Conservation (phyloP, 1,140 invertebrate genomes). For the Venturia canescens region DNA sequence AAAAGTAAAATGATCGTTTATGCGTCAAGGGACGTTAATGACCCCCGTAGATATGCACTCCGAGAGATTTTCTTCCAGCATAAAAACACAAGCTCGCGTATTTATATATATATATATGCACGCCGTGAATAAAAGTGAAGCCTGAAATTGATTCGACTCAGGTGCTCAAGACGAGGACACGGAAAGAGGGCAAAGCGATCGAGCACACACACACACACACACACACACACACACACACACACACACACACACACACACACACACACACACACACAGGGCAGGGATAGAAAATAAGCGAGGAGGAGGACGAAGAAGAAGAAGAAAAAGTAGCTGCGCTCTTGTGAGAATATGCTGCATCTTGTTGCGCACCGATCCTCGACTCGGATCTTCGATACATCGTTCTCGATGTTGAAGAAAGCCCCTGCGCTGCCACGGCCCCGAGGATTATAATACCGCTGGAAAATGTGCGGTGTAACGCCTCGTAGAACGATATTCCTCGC, state of each 20-base stretch:
- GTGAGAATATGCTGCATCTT: conserved; percentile 14
- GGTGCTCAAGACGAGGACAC: conserved; percentile 12
- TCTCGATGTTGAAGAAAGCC: background rate
- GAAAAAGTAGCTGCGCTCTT: background rate
- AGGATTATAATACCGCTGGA: conserved; percentile 41
- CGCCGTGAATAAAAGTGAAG: background rate
- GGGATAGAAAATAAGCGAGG: too few species aligned
- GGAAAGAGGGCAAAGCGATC: background rate
- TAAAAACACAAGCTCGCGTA: too few species aligned
- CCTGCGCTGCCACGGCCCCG: background rate
- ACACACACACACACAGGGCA: too few species aligned
- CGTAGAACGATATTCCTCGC: conserved; percentile 48
- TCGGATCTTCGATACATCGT: conserved; percentile 22
- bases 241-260: too few species aligned
- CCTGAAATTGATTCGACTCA: conserved; percentile 37
- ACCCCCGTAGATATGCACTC: conserved; percentile 2
- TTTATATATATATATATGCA: too few species aligned
- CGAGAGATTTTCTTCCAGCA: background rate
- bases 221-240: too few species aligned
- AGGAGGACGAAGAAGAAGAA: background rate
- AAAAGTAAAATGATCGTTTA: conserved; percentile 16
- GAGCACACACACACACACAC: too few species aligned
- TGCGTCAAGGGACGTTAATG: conserved; percentile 36
- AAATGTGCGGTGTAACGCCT: conserved; percentile 64
- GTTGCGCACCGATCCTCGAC: conserved; percentile 4